Percentiles rank a stretch among this genome's conserved stretches.
These are phyloP conservation scores for Dascillus cervinus DNA, from an alignment of 2,888 invertebrate genomes.

Conservation along the genomic window DNA sequence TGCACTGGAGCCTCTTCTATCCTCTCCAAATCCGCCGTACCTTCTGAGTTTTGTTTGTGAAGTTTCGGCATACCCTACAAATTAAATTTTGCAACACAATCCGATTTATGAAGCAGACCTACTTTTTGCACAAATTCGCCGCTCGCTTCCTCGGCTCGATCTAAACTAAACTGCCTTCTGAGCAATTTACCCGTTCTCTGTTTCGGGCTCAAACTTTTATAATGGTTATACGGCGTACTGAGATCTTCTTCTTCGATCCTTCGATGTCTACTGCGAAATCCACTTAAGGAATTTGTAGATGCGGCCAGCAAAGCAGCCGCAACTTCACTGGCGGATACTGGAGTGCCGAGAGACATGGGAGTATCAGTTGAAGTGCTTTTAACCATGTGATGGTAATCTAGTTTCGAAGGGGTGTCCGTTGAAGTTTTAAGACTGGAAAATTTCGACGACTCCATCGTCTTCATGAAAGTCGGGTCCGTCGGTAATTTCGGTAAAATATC, in stretches of 20 bases:
- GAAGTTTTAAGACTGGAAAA: conserved; percentile 37
- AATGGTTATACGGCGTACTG: conserved; percentile 68
- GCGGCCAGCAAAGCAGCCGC: conserved; percentile 48
- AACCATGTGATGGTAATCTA: conserved; percentile 36
- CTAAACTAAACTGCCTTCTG: conserved; percentile 61
- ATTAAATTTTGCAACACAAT: no score
- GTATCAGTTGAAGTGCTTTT: conserved; percentile 46
- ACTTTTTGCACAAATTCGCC: conserved; percentile 25
- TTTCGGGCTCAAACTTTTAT: conserved; percentile 62
- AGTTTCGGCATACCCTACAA: conserved; percentile 40
- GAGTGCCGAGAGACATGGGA: conserved; percentile 41
- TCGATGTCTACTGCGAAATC: conserved; percentile 33
- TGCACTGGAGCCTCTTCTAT: conserved; percentile 56
- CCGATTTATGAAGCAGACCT: neutral
- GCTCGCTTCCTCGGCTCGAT: conserved; percentile 52
- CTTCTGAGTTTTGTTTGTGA: conserved; percentile 61
- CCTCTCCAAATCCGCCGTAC: conserved; percentile 60
- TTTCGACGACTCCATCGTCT: conserved; percentile 40
- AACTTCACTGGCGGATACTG: conserved; percentile 47
- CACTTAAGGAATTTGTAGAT: conserved; percentile 45
- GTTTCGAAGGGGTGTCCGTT: conserved; percentile 18
- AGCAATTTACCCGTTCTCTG: conserved; percentile 42
- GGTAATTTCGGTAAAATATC: no score
- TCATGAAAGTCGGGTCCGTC: conserved; percentile 36
- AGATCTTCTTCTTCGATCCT: conserved; percentile 52